Conservation (phyloP, 1,140 invertebrate genomes). For the Drosophila nasuta region DNA sequence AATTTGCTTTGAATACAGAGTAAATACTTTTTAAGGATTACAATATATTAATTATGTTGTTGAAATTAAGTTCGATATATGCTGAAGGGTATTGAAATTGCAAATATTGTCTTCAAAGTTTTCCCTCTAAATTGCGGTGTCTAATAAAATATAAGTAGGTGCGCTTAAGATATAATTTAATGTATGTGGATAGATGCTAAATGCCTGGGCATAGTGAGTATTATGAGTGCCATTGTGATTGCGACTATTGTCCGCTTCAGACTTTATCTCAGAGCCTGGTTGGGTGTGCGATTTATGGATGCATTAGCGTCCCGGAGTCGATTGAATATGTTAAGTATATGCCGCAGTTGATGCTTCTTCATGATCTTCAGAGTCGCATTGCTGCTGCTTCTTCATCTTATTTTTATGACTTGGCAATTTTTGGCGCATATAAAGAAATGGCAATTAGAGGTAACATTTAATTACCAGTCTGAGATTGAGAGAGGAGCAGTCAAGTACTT, state of each 20-base stretch:
- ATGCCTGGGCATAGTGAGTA: constrained; percentile 3
- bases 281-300: constrained; percentile 61
- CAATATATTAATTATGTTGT: too few relatives aligned
- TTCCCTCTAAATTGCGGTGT: constrained; percentile 1
- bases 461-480: constrained; percentile 51
- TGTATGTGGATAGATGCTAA: constrained; percentile 20
- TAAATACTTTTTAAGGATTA: too few relatives aligned
- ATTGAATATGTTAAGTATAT: constrained; percentile 58
- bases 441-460: constrained; percentile 72
- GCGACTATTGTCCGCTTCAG: constrained; percentile 28
- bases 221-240: constrained; percentile 19
- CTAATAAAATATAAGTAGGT: constrained; percentile 47
- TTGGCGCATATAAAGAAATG: constrained; percentile 61
- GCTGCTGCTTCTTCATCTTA: neutral
- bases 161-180: constrained; percentile 56
- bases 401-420: constrained; percentile 74
- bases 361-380: neutral
- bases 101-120: neutral
- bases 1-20: too few relatives aligned
- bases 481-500: constrained; percentile 13
- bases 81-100: constrained; percentile 9
- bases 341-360: neutral
- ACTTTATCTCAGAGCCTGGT: neutral
- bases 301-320: constrained; percentile 61
- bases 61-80: too few relatives aligned